A percentile compares a stretch with the other conserved stretches of the same genome.
Conservation (phyloP, 2,797 vertebrate genomes). For the Neomorphus geoffroyi region DNA sequence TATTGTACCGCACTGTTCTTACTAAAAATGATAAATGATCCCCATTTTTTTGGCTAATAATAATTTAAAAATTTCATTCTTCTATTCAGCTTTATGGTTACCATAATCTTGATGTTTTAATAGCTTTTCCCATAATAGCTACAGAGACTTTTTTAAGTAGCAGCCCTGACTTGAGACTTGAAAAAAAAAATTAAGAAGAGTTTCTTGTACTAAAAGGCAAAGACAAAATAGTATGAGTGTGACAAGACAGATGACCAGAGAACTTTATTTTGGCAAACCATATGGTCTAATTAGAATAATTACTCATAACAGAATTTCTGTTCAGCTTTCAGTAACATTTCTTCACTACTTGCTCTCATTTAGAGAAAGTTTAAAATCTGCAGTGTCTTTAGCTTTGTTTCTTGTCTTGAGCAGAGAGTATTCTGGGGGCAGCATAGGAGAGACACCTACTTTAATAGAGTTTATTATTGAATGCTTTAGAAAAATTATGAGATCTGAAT, state of each 20-base stretch:
- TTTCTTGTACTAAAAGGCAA: not conserved
- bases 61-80: slow-evolving; percentile 43
- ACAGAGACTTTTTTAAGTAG: slow-evolving; percentile 24
- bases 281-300: not conserved
- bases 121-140: slow-evolving; percentile 48
- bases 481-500: not conserved
- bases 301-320: not conserved
- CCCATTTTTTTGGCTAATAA: slow-evolving; percentile 23
- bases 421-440: not conserved
- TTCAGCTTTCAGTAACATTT: not conserved
- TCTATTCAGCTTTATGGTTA: slow-evolving; percentile 47
- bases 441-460: not conserved
- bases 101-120: slow-evolving; percentile 52
- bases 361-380: not conserved
- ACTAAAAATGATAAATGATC: slow-evolving; percentile 50
- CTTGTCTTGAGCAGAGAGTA: not conserved
- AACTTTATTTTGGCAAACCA: not conserved
- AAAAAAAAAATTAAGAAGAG: not conserved
- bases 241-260: not conserved
- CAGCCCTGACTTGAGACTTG: not conserved
- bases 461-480: not conserved
- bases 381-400: not conserved
- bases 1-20: slow-evolving; percentile 25
- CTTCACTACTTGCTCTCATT: not conserved
- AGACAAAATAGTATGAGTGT: not conserved